These are phyloP conservation scores for Amyelois transitella DNA, from an alignment of 1,140 invertebrate genomes.

Conservation along the genomic window DNA sequence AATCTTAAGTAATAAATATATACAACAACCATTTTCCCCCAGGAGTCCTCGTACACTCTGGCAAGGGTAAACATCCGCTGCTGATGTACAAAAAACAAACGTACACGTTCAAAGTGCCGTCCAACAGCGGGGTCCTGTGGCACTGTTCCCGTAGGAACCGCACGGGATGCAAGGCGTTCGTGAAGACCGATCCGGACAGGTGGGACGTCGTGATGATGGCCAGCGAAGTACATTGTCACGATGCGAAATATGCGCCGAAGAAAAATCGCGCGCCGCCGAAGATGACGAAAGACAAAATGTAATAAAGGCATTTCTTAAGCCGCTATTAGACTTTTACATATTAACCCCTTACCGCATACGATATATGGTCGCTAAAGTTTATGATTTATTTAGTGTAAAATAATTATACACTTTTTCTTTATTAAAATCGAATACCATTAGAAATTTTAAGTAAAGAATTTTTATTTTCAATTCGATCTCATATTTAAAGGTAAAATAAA, in stretches of 20 bases:
- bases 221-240: not conserved
- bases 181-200: slow-evolving; percentile 11
- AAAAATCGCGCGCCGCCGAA: not conserved
- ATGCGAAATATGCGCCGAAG: not conserved
- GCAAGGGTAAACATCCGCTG: slow-evolving; percentile 5
- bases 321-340: too few species aligned
- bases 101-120: slow-evolving; percentile 1
- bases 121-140: slow-evolving; percentile 9
- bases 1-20: too few species aligned
- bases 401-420: too few species aligned
- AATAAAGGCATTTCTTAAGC: too few species aligned
- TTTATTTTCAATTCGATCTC: too few species aligned
- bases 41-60: not conserved
- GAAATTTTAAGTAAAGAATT: too few species aligned
- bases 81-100: slow-evolving; percentile 3
- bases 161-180: slow-evolving; percentile 15
- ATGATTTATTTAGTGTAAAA: too few species aligned
- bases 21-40: not conserved
- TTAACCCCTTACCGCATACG: too few species aligned
- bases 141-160: slow-evolving; percentile 15
- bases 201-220: slow-evolving; percentile 6
- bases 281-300: too few species aligned
- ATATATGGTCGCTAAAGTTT: too few species aligned
- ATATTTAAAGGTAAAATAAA: too few species aligned
- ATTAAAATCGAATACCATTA: too few species aligned